Evolutionary conservation across 2,797 vertebrate species (phyloP).

Genomic region (Melanotaenia pygmaea): DNA sequence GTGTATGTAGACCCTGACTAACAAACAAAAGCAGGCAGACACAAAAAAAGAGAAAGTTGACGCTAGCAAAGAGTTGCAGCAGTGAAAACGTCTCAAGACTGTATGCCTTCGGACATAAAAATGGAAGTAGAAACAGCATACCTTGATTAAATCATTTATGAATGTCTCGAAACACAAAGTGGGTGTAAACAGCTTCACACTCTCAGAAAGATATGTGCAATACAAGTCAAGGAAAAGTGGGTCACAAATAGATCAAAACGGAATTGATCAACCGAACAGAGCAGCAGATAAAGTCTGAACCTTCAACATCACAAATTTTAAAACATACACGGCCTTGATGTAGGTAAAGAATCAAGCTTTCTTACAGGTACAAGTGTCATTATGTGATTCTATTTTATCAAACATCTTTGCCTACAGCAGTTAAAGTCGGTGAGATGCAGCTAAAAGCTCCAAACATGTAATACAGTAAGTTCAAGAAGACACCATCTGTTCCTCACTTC

Average conservation of each 20-base stretch:
- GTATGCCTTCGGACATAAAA: conserved; percentile 7
- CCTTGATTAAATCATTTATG: conserved; percentile 31
- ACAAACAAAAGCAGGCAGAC: conserved; percentile 39
- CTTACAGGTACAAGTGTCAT: too few relatives aligned
- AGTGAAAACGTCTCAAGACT: conserved; percentile 15
- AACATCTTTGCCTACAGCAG: too few relatives aligned
- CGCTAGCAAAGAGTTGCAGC: conserved; percentile 14
- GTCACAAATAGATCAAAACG: not conserved
- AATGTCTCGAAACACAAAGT: not conserved
- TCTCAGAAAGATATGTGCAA: not conserved
- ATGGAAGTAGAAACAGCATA: conserved; percentile 1
- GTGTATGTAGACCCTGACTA: conserved; percentile 16
- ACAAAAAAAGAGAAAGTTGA: conserved; percentile 22
- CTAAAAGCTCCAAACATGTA: too few relatives aligned
- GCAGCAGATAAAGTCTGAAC: too few relatives aligned
- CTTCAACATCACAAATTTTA: too few relatives aligned
- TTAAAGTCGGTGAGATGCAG: too few relatives aligned
- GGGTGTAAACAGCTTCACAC: not conserved
- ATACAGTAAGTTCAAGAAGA: too few relatives aligned
- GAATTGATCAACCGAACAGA: not conserved
- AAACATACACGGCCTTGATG: too few relatives aligned
- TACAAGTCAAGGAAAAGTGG: too few relatives aligned
- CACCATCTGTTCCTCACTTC: too few relatives aligned
- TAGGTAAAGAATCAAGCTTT: too few relatives aligned
- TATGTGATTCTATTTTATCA: too few relatives aligned